Evolutionary conservation across 2,113 vertebrate species (phyloP).

Genomic region (Macrotis lagotis): DNA sequence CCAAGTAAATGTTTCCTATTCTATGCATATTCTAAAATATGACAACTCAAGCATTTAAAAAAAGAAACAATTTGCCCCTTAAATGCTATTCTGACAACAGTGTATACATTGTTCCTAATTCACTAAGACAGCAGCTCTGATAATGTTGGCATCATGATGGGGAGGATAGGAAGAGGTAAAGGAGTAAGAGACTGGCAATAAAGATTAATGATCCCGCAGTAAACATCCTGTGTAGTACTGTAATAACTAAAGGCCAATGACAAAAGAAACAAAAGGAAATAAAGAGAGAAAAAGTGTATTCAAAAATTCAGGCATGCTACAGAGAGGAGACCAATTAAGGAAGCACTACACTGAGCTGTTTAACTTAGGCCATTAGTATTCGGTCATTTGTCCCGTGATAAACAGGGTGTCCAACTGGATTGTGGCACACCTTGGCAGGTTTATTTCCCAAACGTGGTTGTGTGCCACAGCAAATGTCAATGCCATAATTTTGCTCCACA

Average conservation of each 20-base stretch:
- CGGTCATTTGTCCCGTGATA: conserved; percentile 76
- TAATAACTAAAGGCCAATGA: conserved; percentile 64
- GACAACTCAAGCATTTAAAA: background rate
- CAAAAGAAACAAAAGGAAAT: conserved; percentile 58
- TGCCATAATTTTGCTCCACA: conserved; percentile 40
- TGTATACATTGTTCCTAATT: conserved; percentile 23
- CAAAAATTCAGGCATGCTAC: conserved; percentile 74
- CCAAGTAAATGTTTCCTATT: conserved; percentile 13
- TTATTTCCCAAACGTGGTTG: conserved; percentile 65
- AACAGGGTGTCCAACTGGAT: conserved; percentile 70
- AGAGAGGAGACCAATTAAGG: conserved; percentile 79
- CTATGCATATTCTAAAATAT: conserved; percentile 19
- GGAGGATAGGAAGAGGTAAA: conserved; percentile 23
- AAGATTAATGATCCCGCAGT: conserved; percentile 63
- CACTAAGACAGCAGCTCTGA: conserved; percentile 39
- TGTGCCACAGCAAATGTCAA: conserved; percentile 60
- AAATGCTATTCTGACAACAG: conserved; percentile 42
- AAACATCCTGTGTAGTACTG: conserved; percentile 49
- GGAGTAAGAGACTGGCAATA: conserved; percentile 58
- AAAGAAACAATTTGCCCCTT: conserved; percentile 32
- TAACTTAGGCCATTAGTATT: conserved; percentile 74
- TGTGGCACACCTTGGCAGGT: conserved; percentile 67
- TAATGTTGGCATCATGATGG: conserved; percentile 48
- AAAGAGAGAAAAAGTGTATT: conserved; percentile 53
- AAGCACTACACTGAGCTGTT: conserved; percentile 75